Conservation (phyloP, 2,797 vertebrate species). For the Gephyroberyx darwinii region DNA sequence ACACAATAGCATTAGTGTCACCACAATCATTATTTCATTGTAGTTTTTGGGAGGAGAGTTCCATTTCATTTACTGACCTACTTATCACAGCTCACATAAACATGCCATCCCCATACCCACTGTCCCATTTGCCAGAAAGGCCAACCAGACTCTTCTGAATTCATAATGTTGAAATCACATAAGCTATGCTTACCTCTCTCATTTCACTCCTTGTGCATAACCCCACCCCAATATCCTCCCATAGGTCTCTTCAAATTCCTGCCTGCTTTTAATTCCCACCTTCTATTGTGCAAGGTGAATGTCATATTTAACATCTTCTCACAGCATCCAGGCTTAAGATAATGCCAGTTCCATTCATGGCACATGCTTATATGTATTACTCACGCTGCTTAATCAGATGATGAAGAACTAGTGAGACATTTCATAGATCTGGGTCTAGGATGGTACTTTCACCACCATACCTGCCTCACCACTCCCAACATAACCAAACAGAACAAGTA, state of each 20-base stretch:
- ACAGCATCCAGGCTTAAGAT: conserved; percentile 39
- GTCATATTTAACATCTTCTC: conserved; percentile 40
- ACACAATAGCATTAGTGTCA: neutral
- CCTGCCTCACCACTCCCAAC: conserved; percentile 20
- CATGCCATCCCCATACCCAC: conserved; percentile 55
- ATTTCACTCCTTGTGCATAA: conserved; percentile 32
- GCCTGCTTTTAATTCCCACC: conserved; percentile 27
- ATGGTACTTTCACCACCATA: conserved; percentile 34
- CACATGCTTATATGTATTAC: conserved; percentile 51
- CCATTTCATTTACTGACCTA: conserved; percentile 67
- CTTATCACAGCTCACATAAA: conserved; percentile 54
- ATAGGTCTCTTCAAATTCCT: conserved; percentile 10
- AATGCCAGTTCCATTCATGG: conserved; percentile 59
- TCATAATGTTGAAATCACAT: conserved; percentile 57
- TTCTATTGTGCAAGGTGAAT: conserved; percentile 37
- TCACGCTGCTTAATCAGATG: conserved; percentile 64
- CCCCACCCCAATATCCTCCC: conserved; percentile 9
- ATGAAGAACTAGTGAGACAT: conserved; percentile 42
- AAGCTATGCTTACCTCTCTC: conserved; percentile 57
- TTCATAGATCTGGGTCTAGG: conserved; percentile 38
- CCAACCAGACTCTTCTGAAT: conserved; percentile 40
- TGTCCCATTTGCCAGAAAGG: conserved; percentile 68
- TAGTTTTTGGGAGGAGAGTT: conserved; percentile 31
- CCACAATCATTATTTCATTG: conserved; percentile 6
- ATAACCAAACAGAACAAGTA: conserved; percentile 39